Evolutionary conservation across 2,797 vertebrate species (phyloP).

Genomic region (Cirrhinus mrigala): DNA sequence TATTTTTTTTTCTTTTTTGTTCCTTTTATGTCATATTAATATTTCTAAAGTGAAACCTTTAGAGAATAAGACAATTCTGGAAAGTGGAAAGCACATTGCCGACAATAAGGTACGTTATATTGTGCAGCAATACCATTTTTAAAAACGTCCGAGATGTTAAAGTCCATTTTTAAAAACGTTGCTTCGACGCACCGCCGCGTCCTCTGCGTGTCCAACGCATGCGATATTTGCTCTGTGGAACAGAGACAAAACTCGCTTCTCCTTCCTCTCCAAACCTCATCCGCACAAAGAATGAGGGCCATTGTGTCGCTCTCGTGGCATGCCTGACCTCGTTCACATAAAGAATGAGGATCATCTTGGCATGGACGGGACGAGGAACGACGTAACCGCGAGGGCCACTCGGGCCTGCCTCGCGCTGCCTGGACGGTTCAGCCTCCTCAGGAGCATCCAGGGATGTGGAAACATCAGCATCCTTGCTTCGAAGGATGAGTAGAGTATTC

Average conservation of each 20-base stretch:
- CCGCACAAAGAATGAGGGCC: conserved; percentile 86
- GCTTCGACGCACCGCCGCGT: conserved; percentile 81
- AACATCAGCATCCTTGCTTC: conserved; percentile 56
- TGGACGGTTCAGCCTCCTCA: conserved; percentile 79
- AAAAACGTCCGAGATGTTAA: conserved; percentile 64
- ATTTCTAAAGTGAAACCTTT: conserved; percentile 73
- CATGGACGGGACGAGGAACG: conserved; percentile 77
- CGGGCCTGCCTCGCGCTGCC: conserved; percentile 73
- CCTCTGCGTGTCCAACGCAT: conserved; percentile 76
- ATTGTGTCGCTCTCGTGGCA: conserved; percentile 77
- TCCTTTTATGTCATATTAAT: conserved; percentile 65
- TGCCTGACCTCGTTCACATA: conserved; percentile 79
- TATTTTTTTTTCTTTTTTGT: conserved; percentile 62
- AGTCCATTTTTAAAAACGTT: conserved; percentile 75
- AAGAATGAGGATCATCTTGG: conserved; percentile 81
- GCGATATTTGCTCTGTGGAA: conserved; percentile 70
- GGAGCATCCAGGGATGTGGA: conserved; percentile 85
- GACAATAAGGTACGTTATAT: conserved; percentile 57
- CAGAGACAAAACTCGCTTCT: conserved; percentile 74
- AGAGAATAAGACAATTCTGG: conserved; percentile 77
- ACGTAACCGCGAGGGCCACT: conserved; percentile 68
- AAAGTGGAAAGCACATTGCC: conserved; percentile 74
- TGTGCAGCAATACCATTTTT: conserved; percentile 55
- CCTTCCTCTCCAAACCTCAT: conserved; percentile 84
- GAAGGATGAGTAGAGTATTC: conserved; percentile 78